These are phyloP conservation scores for Drosophila ercepeae DNA, from an alignment of 1,140 invertebrate genomes.

Conservation along the genomic window DNA sequence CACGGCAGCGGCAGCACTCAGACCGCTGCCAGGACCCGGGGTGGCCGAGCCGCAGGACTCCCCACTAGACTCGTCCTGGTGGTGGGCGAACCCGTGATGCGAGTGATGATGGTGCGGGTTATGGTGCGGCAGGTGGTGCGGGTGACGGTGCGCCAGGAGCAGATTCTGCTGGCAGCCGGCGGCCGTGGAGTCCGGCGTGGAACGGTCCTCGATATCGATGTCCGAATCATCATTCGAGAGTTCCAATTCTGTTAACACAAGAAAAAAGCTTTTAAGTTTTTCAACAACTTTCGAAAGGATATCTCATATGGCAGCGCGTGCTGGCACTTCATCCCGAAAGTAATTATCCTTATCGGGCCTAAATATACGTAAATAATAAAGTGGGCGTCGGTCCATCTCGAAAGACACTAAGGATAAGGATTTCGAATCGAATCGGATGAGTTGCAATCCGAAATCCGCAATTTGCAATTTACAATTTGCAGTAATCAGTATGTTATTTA, in stretches of 20 bases:
- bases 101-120: slow-evolving; percentile 13
- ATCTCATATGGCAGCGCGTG: slow-evolving; percentile 35
- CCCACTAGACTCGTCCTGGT: slow-evolving; percentile 70
- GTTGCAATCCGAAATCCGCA: too few species aligned
- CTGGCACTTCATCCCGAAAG: slow-evolving; percentile 54
- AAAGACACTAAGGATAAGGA: neutral
- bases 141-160: slow-evolving; percentile 35
- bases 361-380: neutral
- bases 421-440: slow-evolving; percentile 11
- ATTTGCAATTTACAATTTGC: slow-evolving; percentile 17
- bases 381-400: neutral
- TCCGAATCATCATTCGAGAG: slow-evolving; percentile 81
- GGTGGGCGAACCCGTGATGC: slow-evolving; percentile 32
- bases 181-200: slow-evolving; percentile 77
- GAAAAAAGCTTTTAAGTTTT: neutral
- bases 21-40: slow-evolving; percentile 20
- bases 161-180: slow-evolving; percentile 66
- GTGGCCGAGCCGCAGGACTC: slow-evolving; percentile 66
- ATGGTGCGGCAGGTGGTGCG: slow-evolving; percentile 26
- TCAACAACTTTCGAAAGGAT: neutral
- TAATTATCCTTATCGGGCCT: slow-evolving; percentile 54
- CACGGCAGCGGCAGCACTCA: slow-evolving; percentile 18
- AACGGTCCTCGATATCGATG: slow-evolving; percentile 83
- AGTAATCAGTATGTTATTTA: slow-evolving; percentile 67
- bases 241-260: slow-evolving; percentile 60